Evolutionary conservation across 2,113 vertebrate genomes (phyloP), one percentile per base, ranked within the genome.

Genomic region (Chaetodon auriga): DNA sequence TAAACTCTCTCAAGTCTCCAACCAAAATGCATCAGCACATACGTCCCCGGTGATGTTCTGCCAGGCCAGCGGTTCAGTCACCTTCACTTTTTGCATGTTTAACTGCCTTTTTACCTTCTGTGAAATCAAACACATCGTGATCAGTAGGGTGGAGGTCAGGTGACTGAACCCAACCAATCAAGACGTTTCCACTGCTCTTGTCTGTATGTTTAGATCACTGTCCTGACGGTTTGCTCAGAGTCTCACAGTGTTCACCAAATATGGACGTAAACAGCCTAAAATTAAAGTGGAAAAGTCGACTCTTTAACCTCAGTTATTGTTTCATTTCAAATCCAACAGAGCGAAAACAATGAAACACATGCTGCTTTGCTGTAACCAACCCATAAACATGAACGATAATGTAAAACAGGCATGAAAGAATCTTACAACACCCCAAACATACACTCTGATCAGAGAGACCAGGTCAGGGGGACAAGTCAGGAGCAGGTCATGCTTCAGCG

Each of bases 401-500:
- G 6, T 14, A 38, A 55, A 53, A 36, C 13, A 53, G 61, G n/a
- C 25, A 14, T 14, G 11, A 4, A 12, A 23, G 5, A 19, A 9
- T 30, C 13, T 68, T 62, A 18, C 36, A 61, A 12, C 36, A 15
- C 19, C 1, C 23, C 14, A 19, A 55, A 45, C 38, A 3, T 25
- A 7, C 25, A 46, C 18, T 18, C 5, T 30, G 13, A 55, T 57
- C 60, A 13, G 12, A 3, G 30, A 51, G 54, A 75, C 64, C 11
- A 69, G 70, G 76, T 73, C 74, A 85, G 30, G 2, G 38, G n/a
- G 36, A 38, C 35, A 61, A 76, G 72, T 75, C 73, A 83, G 35
- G 5, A 41, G 60, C 12, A 68, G 68, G 73, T 75, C 65, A 86
- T 19, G 81, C 83, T 80, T 75, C 86, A 85, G 36, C 3, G 55